Evolutionary conservation across 2,113 vertebrate species (phyloP).

Genomic region (Otus sunia): DNA sequence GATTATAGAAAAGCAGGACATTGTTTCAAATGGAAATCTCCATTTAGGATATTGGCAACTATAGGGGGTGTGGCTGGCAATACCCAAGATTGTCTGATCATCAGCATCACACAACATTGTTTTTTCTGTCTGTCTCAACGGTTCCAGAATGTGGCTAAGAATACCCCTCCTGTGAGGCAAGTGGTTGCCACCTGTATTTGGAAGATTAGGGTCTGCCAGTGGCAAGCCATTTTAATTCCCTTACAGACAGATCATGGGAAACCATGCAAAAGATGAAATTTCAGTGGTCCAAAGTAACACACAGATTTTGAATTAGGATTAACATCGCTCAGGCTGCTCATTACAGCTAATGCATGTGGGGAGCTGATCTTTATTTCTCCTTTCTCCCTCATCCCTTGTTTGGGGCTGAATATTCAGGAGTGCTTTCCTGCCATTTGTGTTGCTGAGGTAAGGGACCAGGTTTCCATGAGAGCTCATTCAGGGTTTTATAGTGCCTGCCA

Average conservation of each 20-base stretch:
- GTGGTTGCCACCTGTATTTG: background rate
- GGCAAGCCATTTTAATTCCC: background rate
- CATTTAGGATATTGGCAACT: background rate
- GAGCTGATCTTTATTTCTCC: background rate
- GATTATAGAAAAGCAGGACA: slow-evolving; percentile 3
- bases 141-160: background rate
- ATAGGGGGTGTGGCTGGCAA: background rate
- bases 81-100: background rate
- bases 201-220: background rate
- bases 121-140: background rate
- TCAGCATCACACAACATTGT: background rate
- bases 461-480: background rate
- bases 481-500: background rate
- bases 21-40: background rate
- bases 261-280: background rate
- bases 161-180: background rate
- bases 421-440: background rate
- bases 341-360: background rate
- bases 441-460: background rate
- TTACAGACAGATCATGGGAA: background rate
- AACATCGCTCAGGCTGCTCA: fast-evolving
- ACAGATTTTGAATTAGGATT: background rate
- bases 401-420: background rate
- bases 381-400: background rate
- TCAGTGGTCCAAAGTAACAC: background rate